phyloP scores from a whole-genome alignment of 2,797 vertebrate species.

The Hemitrygon akajei region DNA sequence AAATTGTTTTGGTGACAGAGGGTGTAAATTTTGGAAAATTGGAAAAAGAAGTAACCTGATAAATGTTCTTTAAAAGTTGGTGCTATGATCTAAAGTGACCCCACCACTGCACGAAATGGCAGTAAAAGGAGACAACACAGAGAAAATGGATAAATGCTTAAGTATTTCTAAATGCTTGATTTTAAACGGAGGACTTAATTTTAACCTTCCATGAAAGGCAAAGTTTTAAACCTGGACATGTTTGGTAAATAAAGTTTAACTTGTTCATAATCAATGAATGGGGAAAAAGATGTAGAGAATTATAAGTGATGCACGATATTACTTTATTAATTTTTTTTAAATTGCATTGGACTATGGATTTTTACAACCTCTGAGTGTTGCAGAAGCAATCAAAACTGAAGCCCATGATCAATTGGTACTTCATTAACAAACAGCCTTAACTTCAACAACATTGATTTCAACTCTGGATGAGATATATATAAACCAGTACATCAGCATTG shows the following conservation, averaged over 20 bases:
- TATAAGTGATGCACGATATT: background rate
- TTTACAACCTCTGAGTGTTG: background rate
- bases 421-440: background rate
- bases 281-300: background rate
- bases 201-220: background rate
- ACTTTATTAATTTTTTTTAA: no score
- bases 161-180: background rate
- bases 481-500: background rate
- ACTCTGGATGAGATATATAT: background rate
- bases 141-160: no score
- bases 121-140: background rate
- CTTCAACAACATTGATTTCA: background rate
- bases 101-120: background rate
- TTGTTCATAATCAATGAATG: background rate
- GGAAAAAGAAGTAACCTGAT: background rate
- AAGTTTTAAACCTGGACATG: background rate
- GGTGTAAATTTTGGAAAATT: background rate
- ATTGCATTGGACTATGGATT: background rate
- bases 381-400: background rate
- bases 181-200: background rate
- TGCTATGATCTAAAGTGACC: background rate
- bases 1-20: background rate
- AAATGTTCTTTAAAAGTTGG: background rate
- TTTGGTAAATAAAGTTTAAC: background rate
- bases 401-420: background rate